Conservation (phyloP, 2,797 vertebrate species). For the Malacoraja senta region DNA sequence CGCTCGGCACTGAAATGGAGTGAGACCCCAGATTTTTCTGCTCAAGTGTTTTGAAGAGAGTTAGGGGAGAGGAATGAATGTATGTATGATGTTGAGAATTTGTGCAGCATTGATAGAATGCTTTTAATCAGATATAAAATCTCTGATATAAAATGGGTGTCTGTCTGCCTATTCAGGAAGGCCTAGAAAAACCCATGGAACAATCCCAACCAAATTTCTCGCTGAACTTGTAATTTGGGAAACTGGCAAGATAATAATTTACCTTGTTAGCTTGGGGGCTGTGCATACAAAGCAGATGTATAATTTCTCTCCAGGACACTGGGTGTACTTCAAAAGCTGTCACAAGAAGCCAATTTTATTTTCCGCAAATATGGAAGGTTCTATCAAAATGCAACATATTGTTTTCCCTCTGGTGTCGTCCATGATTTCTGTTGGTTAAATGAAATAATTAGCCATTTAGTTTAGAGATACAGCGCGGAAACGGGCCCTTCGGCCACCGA, state of each 20-base stretch:
- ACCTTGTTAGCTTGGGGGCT: not conserved
- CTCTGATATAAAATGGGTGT: not conserved
- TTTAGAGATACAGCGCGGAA: no score
- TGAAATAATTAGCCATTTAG: not conserved
- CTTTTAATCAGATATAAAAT: no score
- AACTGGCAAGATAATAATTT: not conserved
- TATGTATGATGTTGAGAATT: not conserved
- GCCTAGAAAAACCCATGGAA: no score
- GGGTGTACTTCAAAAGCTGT: not conserved
- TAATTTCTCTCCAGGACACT: not conserved
- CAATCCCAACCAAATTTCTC: no score
- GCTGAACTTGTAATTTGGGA: not conserved
- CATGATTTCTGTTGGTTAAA: not conserved
- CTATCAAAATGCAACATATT: not conserved
- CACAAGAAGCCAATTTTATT: not conserved
- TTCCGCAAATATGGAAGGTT: not conserved
- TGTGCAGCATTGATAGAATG: not conserved
- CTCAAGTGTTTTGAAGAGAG: not conserved
- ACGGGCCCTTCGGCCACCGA: no score
- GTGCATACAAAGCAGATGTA: no score
- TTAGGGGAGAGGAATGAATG: not conserved
- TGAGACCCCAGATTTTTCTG: no score
- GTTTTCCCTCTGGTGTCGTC: not conserved
- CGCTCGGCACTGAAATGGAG: no score
- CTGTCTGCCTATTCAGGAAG: not conserved